Conservation (phyloP, 1,140 invertebrate genomes). For the Cherax destructor region DNA sequence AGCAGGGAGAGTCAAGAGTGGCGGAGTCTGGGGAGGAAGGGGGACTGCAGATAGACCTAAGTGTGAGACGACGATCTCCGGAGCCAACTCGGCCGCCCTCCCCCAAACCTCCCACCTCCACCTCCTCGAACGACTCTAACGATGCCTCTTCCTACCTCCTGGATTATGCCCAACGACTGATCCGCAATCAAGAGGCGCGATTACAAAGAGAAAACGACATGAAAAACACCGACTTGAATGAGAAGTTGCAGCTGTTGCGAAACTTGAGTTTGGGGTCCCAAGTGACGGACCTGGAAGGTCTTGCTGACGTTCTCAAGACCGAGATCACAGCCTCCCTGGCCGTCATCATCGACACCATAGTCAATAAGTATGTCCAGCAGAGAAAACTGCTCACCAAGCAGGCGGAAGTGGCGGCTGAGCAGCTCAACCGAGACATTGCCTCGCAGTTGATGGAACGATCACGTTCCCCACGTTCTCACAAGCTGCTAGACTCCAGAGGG, state of each 20-base stretch:
- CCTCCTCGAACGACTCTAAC: constrained; percentile 60
- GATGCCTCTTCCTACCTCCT: constrained; percentile 71
- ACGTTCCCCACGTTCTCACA: constrained; percentile 58
- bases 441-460: constrained; percentile 66
- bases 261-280: constrained; percentile 73
- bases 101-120: constrained; percentile 61
- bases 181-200: constrained; percentile 60
- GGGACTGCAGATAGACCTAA: constrained; percentile 71
- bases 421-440: constrained; percentile 68
- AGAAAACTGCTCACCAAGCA: constrained; percentile 82
- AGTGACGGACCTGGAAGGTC: constrained; percentile 83
- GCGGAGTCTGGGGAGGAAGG: constrained; percentile 58
- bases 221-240: constrained; percentile 70
- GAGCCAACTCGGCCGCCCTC: constrained; percentile 55
- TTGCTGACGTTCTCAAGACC: constrained; percentile 91
- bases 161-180: constrained; percentile 72
- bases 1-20: constrained; percentile 50
- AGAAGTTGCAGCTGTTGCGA: constrained; percentile 74
- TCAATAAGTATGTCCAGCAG: constrained; percentile 76
- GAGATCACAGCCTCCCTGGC: constrained; percentile 90
- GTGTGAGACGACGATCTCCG: constrained; percentile 55
- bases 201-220: constrained; percentile 73
- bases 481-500: constrained; percentile 75
- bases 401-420: constrained; percentile 77
- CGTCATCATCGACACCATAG: constrained; percentile 91